Conservation (phyloP, 2,113 vertebrate genomes). For the Anolis carolinensis region DNA sequence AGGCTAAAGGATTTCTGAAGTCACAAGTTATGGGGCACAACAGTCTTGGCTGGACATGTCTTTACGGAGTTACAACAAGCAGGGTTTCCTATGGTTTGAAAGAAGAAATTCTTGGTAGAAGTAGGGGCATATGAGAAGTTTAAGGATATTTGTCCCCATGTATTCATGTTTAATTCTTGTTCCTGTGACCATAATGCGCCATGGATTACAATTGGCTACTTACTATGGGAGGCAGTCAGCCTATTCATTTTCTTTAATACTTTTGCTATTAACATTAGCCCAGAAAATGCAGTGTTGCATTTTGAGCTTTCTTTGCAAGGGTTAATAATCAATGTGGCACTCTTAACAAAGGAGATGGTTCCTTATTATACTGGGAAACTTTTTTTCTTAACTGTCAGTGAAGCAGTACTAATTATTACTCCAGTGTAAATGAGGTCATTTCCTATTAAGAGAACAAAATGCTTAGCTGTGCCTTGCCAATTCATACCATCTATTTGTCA, state of each 20-base stretch:
- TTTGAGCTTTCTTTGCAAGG: constrained; percentile 71
- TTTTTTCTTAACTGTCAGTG: constrained; percentile 88
- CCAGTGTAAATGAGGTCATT: constrained; percentile 89
- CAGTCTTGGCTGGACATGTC: background rate
- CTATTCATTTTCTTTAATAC: background rate
- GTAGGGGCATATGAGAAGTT: background rate
- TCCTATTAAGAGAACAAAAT: constrained; percentile 90
- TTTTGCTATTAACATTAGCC: constrained; percentile 38
- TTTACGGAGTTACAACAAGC: background rate
- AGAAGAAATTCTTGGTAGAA: background rate
- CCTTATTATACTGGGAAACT: constrained; percentile 93
- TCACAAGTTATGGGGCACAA: background rate
- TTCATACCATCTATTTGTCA: constrained; percentile 88
- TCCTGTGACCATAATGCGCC: background rate
- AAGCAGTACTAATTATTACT: constrained; percentile 91
- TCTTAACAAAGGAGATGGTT: constrained; percentile 83
- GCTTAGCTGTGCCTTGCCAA: constrained; percentile 85
- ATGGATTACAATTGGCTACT: background rate
- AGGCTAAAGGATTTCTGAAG: background rate
- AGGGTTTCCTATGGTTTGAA: background rate
- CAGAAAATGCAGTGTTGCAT: constrained; percentile 50
- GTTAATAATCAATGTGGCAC: constrained; percentile 84
- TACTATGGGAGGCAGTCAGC: too few relatives aligned
- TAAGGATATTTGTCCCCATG: background rate
- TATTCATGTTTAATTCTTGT: background rate